These are phyloP conservation scores for Parelbella ahira DNA, from an alignment of 2,888 invertebrate genomes.

Conservation along the genomic window DNA sequence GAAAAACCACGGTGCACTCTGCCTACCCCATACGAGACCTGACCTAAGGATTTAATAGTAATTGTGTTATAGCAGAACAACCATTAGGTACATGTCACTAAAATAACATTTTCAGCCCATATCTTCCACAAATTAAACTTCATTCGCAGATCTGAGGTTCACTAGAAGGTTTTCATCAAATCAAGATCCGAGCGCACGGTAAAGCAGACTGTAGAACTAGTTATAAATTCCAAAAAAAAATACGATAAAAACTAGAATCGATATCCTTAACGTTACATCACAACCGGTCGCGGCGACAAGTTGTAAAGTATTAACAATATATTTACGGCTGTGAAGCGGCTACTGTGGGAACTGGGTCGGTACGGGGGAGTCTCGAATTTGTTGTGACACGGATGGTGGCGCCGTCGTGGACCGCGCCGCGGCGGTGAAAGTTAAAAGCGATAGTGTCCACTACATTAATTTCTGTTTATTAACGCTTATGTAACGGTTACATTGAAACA, in stretches of 20 bases:
- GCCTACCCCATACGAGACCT: too few relatives aligned
- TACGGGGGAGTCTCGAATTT: constrained; percentile 52
- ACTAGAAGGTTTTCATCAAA: background rate
- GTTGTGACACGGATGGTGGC: constrained; percentile 64
- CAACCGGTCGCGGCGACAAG: constrained; percentile 23
- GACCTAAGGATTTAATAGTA: too few relatives aligned
- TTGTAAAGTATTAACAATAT: constrained; percentile 18
- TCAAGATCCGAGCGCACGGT: background rate
- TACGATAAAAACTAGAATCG: constrained; percentile 1
- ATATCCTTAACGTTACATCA: constrained; percentile 16
- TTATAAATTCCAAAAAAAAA: too few relatives aligned
- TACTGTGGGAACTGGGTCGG: constrained; percentile 73
- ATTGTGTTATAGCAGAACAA: too few relatives aligned
- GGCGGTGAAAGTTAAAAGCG: constrained; percentile 39
- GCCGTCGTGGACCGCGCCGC: constrained; percentile 42
- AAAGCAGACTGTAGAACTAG: background rate
- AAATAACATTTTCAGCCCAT: too few relatives aligned
- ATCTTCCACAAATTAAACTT: too few relatives aligned
- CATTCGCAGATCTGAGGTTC: background rate
- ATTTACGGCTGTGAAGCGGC: constrained; percentile 31
- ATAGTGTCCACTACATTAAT: background rate
- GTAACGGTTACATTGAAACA: too few relatives aligned
- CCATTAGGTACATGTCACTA: too few relatives aligned
- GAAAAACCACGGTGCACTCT: too few relatives aligned
- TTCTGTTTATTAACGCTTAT: too few relatives aligned